These are phyloP conservation scores for Falco peregrinus DNA, from an alignment of 2,797 vertebrate genomes.

Conservation along the genomic window DNA sequence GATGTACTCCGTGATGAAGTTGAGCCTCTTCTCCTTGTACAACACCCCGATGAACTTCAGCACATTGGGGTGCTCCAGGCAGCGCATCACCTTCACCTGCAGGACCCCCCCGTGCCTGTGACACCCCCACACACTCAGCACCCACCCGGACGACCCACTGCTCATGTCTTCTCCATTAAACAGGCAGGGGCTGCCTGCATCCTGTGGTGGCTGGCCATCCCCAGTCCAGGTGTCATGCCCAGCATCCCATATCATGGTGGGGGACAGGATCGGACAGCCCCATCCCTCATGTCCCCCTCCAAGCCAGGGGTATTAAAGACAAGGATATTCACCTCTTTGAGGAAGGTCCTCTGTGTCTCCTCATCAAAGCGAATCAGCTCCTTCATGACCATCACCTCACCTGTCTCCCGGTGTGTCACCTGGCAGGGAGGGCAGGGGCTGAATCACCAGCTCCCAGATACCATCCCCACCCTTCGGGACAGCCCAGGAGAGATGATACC, in stretches of 20 bases:
- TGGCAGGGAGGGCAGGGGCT: constrained; percentile 23
- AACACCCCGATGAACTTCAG: constrained; percentile 97
- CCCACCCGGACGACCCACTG: fast-evolving
- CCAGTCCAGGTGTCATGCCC: fast-evolving
- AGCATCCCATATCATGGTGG: too few relatives aligned
- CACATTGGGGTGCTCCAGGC: constrained; percentile 95
- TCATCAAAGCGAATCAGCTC: constrained; percentile 97
- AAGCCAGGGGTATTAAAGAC: not conserved
- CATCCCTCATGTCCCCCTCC: fast-evolving
- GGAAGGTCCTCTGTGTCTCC: constrained; percentile 94
- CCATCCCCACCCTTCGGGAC: not conserved
- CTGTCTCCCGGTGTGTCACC: constrained; percentile 95
- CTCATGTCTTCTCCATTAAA: fast-evolving
- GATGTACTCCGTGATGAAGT: constrained; percentile 98
- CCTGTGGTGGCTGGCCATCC: fast-evolving
- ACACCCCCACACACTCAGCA: not conserved
- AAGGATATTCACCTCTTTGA: constrained; percentile 86
- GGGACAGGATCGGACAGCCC: not conserved
- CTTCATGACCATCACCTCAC: constrained; percentile 99
- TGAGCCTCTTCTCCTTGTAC: constrained; percentile 97
- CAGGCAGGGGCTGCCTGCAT: not conserved
- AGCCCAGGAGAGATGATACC: fast-evolving
- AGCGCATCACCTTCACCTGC: constrained; percentile 98
- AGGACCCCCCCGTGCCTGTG: fast-evolving
- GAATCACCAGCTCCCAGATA: not conserved